These are phyloP conservation scores for Mus spicilegus DNA, from an alignment of 2,113 vertebrate species.

Conservation along the genomic window DNA sequence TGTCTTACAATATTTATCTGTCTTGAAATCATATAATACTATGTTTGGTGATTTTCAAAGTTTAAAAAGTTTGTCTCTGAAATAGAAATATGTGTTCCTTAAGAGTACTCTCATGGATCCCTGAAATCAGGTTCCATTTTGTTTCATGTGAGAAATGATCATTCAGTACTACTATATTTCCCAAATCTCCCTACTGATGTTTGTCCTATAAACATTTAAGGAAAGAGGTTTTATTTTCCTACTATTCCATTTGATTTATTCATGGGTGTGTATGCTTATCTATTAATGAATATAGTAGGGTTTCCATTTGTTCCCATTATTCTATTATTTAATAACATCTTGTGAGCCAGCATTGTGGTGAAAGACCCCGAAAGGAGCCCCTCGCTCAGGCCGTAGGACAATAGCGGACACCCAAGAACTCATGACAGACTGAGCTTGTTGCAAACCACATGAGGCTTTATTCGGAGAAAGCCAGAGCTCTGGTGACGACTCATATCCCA, in stretches of 20 bases:
- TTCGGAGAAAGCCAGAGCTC: too few relatives aligned
- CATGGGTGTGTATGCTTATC: neutral
- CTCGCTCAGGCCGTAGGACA: too few relatives aligned
- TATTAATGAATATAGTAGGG: neutral
- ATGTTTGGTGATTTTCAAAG: neutral
- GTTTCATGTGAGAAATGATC: neutral
- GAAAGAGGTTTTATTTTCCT: neutral
- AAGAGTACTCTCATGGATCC: neutral
- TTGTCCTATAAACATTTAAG: neutral
- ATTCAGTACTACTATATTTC: neutral
- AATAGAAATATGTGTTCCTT: neutral
- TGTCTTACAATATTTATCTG: neutral
- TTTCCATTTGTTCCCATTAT: neutral
- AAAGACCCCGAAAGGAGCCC: too few relatives aligned
- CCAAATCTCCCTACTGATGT: neutral
- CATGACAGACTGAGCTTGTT: too few relatives aligned
- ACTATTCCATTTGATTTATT: neutral
- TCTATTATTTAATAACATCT: neutral
- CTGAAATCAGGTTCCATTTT: neutral
- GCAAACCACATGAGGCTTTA: too few relatives aligned
- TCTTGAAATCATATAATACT: neutral
- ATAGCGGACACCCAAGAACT: too few relatives aligned
- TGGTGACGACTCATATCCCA: too few relatives aligned
- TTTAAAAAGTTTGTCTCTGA: neutral
- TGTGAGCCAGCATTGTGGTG: neutral